These are phyloP conservation scores for Belgica antarctica DNA, from an alignment of 2,888 invertebrate genomes.

Conservation along the genomic window DNA sequence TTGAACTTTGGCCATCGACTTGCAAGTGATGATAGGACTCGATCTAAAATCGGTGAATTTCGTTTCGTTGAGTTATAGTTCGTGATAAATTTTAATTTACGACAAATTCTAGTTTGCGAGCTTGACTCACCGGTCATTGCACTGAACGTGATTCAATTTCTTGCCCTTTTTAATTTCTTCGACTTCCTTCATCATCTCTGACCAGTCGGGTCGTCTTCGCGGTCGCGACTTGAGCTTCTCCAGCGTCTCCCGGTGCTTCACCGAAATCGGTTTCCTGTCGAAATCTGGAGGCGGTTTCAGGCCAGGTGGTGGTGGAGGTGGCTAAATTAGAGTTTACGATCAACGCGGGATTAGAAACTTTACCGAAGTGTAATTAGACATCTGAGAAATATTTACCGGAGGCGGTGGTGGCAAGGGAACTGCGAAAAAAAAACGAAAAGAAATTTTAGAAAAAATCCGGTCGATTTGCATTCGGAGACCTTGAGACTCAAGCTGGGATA, in stretches of 20 bases:
- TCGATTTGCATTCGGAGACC: neutral
- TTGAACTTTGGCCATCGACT: constrained; percentile 66
- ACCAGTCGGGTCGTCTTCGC: constrained; percentile 82
- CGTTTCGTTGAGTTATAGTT: too few species aligned
- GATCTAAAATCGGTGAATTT: too few species aligned
- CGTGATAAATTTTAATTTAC: neutral
- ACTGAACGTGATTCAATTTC: constrained; percentile 76
- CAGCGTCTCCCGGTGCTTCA: constrained; percentile 64
- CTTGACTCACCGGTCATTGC: constrained; percentile 69
- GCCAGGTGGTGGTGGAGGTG: constrained; percentile 70
- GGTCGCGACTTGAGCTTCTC: constrained; percentile 74
- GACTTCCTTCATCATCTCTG: constrained; percentile 87
- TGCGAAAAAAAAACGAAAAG: constrained; percentile 4
- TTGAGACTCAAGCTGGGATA: constrained; percentile 6
- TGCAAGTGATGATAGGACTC: constrained; percentile 60
- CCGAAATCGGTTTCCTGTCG: constrained; percentile 61
- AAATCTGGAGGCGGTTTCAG: constrained; percentile 62
- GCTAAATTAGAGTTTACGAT: constrained; percentile 55
- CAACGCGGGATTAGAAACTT: neutral
- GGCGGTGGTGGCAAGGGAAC: constrained; percentile 24
- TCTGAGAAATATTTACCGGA: too few species aligned
- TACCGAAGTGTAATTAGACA: too few species aligned
- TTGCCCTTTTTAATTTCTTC: constrained; percentile 63
- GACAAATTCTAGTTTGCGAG: neutral
- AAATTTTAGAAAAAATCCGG: neutral